Evolutionary conservation across 2,113 vertebrate species (phyloP).

Genomic region (Chitala chitala): DNA sequence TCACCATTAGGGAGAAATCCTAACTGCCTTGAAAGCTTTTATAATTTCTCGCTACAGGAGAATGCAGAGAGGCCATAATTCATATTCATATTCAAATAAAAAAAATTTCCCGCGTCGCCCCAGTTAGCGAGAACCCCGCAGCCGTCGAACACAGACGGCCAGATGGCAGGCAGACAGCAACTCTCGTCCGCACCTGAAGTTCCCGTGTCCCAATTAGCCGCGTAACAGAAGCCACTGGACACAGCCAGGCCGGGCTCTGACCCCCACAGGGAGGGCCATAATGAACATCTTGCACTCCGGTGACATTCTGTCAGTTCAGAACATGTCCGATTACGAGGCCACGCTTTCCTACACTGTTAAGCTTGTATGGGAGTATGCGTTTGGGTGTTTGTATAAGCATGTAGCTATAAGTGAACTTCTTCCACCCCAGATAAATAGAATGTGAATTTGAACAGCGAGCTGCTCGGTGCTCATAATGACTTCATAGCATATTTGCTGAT

Average conservation of each 20-base stretch:
- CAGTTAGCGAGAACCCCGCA: conserved; percentile 27
- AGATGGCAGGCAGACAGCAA: conserved; percentile 26
- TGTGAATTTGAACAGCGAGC: background rate
- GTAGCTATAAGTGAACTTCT: background rate
- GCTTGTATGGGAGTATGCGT: too few species aligned
- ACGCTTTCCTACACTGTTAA: background rate
- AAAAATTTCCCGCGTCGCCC: conserved; percentile 10
- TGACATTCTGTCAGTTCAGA: too few species aligned
- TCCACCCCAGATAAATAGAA: background rate
- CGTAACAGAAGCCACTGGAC: conserved; percentile 35
- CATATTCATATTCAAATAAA: conserved; percentile 30
- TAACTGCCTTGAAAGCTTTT: background rate
- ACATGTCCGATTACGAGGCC: too few species aligned
- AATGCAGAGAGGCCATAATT: conserved; percentile 2
- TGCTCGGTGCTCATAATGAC: background rate
- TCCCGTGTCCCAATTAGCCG: conserved; percentile 50
- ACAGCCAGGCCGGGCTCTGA: background rate
- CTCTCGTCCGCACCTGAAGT: conserved; percentile 49
- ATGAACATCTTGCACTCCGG: too few species aligned
- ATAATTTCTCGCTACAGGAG: background rate
- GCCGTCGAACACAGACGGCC: background rate
- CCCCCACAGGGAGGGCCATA: too few species aligned
- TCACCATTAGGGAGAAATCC: background rate
- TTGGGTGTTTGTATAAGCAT: too few species aligned
- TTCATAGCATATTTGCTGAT: background rate